Evolutionary conservation across 2,113 vertebrate genomes (phyloP).

Genomic region (Meleagris gallopavo): DNA sequence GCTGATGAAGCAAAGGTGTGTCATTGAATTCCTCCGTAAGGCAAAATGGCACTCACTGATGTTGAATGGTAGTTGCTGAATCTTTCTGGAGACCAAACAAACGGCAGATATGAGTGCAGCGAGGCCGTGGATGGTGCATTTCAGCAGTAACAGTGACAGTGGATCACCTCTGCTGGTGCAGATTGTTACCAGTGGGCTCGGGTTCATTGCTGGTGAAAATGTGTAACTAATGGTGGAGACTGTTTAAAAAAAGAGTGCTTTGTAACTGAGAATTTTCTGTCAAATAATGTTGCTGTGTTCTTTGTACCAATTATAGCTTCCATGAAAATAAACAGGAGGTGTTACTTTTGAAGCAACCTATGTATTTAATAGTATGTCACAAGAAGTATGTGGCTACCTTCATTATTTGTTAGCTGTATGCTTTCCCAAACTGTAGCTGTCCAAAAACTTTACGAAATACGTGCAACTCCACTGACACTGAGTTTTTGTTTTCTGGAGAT

Average conservation of each 20-base stretch:
- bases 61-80: neutral
- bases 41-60: neutral
- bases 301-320: neutral
- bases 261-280: neutral
- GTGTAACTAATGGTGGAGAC: neutral
- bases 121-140: neutral
- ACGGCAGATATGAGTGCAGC: neutral
- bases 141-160: neutral
- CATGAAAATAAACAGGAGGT: neutral
- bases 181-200: neutral
- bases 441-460: neutral
- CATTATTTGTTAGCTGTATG: neutral
- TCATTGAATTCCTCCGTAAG: neutral
- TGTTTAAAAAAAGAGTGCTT: neutral
- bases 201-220: neutral
- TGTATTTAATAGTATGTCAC: neutral
- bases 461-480: neutral
- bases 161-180: too few species aligned
- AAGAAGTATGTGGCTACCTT: neutral
- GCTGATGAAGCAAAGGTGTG: neutral
- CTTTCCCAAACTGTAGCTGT: neutral
- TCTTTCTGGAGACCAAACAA: neutral
- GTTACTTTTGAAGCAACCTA: neutral
- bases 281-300: neutral
- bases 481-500: neutral